Conservation (phyloP, 2,888 invertebrate species). For the Phymatocera aterrima region DNA sequence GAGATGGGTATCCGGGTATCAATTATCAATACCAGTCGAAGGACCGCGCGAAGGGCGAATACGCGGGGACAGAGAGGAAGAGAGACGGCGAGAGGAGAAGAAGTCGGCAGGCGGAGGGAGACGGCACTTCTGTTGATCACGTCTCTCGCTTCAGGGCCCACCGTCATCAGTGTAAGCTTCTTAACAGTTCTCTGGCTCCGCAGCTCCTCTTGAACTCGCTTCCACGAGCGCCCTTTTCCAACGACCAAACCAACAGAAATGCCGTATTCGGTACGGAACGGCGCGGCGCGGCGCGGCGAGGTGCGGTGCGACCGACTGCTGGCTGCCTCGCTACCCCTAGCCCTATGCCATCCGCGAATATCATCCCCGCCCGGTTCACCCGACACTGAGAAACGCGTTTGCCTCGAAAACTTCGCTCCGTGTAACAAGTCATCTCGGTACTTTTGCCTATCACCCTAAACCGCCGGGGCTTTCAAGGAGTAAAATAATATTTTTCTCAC, state of each 20-base stretch:
- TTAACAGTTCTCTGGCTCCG: constrained; percentile 46
- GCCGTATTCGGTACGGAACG: background rate
- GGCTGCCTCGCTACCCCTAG: background rate
- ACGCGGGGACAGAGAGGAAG: background rate
- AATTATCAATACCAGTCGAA: constrained; percentile 46
- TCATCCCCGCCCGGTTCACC: background rate
- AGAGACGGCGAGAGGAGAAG: background rate
- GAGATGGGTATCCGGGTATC: constrained; percentile 40
- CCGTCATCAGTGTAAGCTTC: constrained; percentile 47
- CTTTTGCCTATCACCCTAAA: constrained; percentile 12
- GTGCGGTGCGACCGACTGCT: background rate
- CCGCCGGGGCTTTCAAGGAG: background rate
- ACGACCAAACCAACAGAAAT: constrained; percentile 37
- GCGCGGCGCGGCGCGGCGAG: no score
- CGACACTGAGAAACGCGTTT: constrained; percentile 25
- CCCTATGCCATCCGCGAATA: constrained; percentile 25
- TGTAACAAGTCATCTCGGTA: constrained; percentile 18
- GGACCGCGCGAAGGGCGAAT: constrained; percentile 18
- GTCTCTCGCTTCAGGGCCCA: constrained; percentile 45
- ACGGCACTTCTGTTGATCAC: constrained; percentile 45
- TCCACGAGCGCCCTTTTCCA: constrained; percentile 40
- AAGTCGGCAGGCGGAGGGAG: background rate
- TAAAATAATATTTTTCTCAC: constrained; percentile 9
- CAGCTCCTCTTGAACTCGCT: constrained; percentile 39
- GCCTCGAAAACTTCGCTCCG: constrained; percentile 11